A percentile compares a stretch with the other conserved stretches of the same genome.
phyloP scores from a whole-genome alignment of 2,797 vertebrate genomes.

The Coregonus sp. region DNA sequence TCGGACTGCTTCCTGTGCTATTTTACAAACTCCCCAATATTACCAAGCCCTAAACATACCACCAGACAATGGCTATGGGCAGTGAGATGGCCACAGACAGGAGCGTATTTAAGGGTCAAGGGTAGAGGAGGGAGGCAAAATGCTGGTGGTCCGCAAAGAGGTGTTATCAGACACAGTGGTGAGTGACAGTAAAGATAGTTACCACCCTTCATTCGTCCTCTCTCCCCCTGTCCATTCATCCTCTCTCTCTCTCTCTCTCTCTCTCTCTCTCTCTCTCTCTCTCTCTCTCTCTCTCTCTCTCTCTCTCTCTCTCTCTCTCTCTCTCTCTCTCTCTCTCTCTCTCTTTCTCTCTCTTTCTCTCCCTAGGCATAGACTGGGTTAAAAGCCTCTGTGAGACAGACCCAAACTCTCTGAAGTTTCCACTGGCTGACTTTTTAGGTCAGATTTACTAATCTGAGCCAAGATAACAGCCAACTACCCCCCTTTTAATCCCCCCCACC shows the following conservation, averaged over 20 bases:
- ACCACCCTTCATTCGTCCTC: constrained; percentile 24
- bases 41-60: constrained; percentile 40
- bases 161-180: not conserved
- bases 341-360: constrained; percentile 18
- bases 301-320: constrained; percentile 4
- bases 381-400: constrained; percentile 51
- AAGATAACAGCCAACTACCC: constrained; percentile 66
- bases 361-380: constrained; percentile 43
- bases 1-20: constrained; percentile 65
- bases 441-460: constrained; percentile 74
- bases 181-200: not conserved
- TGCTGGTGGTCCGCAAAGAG: not conserved
- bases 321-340: constrained; percentile 28
- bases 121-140: not conserved
- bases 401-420: constrained; percentile 69
- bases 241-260: too few species aligned
- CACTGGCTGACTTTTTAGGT: constrained; percentile 74
- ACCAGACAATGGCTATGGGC: constrained; percentile 6
- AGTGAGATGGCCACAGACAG: not conserved
- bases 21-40: constrained; percentile 51
- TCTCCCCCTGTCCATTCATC: too few species aligned
- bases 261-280: too few species aligned
- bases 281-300: too few species aligned
- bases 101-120: not conserved
- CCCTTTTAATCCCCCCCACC: constrained; percentile 38